These are phyloP conservation scores for Malthinus flaveolus DNA, from an alignment of 2,888 invertebrate species.

Conservation along the genomic window DNA sequence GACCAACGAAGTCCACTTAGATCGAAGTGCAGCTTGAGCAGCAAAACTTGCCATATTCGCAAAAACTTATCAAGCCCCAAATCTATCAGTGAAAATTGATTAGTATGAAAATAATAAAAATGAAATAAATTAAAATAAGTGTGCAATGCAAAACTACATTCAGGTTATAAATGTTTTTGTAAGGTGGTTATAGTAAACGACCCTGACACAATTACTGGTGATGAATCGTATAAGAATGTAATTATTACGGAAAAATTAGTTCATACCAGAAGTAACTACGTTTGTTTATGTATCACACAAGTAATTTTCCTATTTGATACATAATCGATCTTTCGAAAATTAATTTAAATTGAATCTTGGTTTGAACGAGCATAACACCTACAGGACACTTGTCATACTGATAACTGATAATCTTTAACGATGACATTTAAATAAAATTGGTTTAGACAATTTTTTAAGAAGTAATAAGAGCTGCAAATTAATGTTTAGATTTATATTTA, in stretches of 20 bases:
- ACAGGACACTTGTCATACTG: neutral
- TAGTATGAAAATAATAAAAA: neutral
- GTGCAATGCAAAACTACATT: neutral
- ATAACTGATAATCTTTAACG: neutral
- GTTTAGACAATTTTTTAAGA: neutral
- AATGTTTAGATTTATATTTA: neutral
- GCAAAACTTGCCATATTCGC: slow-evolving; percentile 68
- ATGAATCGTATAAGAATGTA: too few species aligned
- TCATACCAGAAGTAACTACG: too few species aligned
- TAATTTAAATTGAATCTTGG: neutral
- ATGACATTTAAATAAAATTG: neutral
- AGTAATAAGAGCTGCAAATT: neutral
- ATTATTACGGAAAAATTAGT: too few species aligned
- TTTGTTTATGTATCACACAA: slow-evolving; percentile 4
- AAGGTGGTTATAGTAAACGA: neutral
- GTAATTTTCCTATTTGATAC: slow-evolving; percentile 3
- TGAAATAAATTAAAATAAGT: neutral
- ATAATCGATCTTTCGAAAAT: slow-evolving; percentile 5
- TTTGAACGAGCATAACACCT: neutral
- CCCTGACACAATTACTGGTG: slow-evolving; percentile 9
- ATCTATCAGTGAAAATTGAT: slow-evolving; percentile 9
- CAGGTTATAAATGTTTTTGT: neutral
- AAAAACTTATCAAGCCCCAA: slow-evolving; percentile 9
- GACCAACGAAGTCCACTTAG: slow-evolving; percentile 74
- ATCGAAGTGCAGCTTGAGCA: slow-evolving; percentile 70